Percentiles rank a stretch among this genome's conserved stretches.
These are phyloP conservation scores for Ectropis grisescens DNA, from an alignment of 1,140 invertebrate species.

Conservation along the genomic window DNA sequence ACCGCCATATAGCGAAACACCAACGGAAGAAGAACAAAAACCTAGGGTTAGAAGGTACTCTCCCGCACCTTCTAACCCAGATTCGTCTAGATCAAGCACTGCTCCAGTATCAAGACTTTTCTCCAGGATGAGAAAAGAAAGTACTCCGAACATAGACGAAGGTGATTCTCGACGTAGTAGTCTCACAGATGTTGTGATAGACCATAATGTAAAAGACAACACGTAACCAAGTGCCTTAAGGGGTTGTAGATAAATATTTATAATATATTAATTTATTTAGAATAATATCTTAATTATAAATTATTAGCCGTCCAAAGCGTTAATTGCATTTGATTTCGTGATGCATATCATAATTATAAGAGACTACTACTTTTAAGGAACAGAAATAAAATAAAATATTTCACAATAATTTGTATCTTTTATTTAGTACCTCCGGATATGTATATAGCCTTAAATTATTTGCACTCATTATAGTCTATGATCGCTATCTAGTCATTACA, in stretches of 20 bases:
- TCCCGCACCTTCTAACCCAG: conserved; percentile 41
- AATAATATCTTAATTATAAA: conserved; percentile 10
- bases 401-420: no score
- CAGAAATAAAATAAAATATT: no score
- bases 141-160: conserved; percentile 33
- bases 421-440: conserved; percentile 57
- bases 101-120: conserved; percentile 52
- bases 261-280: conserved; percentile 25
- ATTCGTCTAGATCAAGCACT: conserved; percentile 27
- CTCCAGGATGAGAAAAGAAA: conserved; percentile 51
- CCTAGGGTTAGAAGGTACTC: conserved; percentile 48
- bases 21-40: conserved; percentile 26
- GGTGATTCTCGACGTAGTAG: conserved; percentile 40
- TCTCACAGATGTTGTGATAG: conserved; percentile 57
- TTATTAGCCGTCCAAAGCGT: conserved; percentile 32
- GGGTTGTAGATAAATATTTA: conserved; percentile 29
- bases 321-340: no score
- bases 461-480: conserved; percentile 30
- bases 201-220: conserved; percentile 45
- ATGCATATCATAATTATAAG: no score
- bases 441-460: conserved; percentile 34
- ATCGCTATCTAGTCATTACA: conserved; percentile 46
- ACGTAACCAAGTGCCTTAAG: conserved; percentile 47
- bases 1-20: conserved; percentile 49
- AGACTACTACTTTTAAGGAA: not conserved